Evolutionary conservation across 2,113 vertebrate genomes (phyloP).

Genomic region (Epinephelus fuscoguttatus): DNA sequence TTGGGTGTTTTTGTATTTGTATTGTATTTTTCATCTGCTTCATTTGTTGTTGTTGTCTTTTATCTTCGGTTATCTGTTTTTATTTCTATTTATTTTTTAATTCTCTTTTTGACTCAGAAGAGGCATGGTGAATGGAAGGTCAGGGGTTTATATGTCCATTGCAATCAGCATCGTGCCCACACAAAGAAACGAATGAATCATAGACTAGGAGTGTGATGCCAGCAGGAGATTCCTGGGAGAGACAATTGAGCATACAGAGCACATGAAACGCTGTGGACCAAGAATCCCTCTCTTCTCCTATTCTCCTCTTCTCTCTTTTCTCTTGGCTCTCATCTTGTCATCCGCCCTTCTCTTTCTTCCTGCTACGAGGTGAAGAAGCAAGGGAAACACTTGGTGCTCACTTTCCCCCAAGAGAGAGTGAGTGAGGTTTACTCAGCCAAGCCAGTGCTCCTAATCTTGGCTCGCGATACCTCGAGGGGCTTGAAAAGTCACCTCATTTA

Average conservation of each 20-base stretch:
- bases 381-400: constrained; percentile 36
- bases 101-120: constrained; percentile 24
- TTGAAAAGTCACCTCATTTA: constrained; percentile 68
- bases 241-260: constrained; percentile 34
- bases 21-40: background rate
- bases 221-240: constrained; percentile 55
- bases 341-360: constrained; percentile 33
- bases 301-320: constrained; percentile 5
- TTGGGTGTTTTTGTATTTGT: background rate
- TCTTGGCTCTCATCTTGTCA: constrained; percentile 46
- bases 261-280: constrained; percentile 30
- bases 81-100: background rate
- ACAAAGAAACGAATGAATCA: constrained; percentile 47
- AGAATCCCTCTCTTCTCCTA: constrained; percentile 10
- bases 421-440: constrained; percentile 50
- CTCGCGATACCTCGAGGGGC: constrained; percentile 37
- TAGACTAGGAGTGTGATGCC: constrained; percentile 34
- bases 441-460: constrained; percentile 53
- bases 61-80: background rate
- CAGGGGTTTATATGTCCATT: constrained; percentile 25
- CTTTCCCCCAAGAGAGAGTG: constrained; percentile 3
- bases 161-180: constrained; percentile 42
- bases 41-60: background rate
- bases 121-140: background rate
- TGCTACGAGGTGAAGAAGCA: constrained; percentile 44